Evolutionary conservation across 2,797 vertebrate species (phyloP).

Genomic region (Trematomus bernacchii): DNA sequence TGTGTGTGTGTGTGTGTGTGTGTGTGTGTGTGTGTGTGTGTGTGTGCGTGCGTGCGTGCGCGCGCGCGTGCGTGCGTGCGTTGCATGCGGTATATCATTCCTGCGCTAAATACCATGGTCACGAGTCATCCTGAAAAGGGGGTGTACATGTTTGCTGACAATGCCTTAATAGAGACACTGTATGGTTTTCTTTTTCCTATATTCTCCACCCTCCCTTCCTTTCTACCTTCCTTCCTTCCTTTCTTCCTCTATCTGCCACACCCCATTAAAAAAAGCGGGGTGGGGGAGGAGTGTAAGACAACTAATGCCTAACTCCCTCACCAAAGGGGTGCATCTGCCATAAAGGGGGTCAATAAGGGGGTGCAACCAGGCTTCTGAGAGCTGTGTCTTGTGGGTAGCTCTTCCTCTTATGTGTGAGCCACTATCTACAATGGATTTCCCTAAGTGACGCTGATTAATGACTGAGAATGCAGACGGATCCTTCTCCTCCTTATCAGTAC

Average conservation of each 20-base stretch:
- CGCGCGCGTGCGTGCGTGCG: constrained; percentile 26
- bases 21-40: too few relatives aligned
- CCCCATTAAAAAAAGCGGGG: constrained; percentile 31
- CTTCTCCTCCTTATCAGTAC: constrained; percentile 54
- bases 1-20: too few relatives aligned
- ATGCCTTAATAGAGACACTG: constrained; percentile 56
- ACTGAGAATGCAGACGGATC: constrained; percentile 56
- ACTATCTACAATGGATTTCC: constrained; percentile 71
- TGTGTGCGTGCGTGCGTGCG: too few relatives aligned
- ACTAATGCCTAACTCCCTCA: constrained; percentile 41
- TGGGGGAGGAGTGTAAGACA: constrained; percentile 36
- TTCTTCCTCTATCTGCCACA: constrained; percentile 44
- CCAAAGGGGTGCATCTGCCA: constrained; percentile 65
- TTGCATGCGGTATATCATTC: constrained; percentile 12
- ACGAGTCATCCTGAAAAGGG: constrained; percentile 44
- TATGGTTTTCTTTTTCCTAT: constrained; percentile 46
- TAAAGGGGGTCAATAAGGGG: constrained; percentile 76
- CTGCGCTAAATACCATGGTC: constrained; percentile 36
- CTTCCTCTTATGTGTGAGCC: constrained; percentile 72
- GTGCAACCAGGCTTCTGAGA: constrained; percentile 67
- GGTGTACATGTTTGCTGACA: constrained; percentile 50
- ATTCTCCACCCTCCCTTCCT: constrained; percentile 37
- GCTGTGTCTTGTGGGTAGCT: constrained; percentile 67
- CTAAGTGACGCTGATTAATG: constrained; percentile 80
- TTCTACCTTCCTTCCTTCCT: constrained; percentile 31